Evolutionary conservation across 2,797 vertebrate species (phyloP), one percentile per base, ranked within the genome.

Genomic region (Falco cherrug): DNA sequence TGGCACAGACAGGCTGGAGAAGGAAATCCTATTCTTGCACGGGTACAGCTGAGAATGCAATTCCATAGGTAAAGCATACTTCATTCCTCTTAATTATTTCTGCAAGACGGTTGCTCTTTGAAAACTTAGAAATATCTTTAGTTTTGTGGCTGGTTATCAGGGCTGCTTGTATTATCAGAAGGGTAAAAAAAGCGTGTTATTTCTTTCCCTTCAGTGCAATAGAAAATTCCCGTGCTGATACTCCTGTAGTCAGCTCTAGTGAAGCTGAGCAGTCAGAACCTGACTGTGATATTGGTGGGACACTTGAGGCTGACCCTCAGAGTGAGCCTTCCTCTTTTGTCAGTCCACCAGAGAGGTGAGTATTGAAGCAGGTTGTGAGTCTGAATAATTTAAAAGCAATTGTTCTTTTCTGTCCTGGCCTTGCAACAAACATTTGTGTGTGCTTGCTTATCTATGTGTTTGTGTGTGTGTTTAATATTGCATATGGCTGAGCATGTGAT

Each of bases 201-300:
- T 98, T 99, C 97, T 98, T 98, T 98, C 97, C 98, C 98, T 96
- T 98, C 98, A 99, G 99, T 99, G 98, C 98, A 98, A 98, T 98
- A 99, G 97, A 98, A 98, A 98, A 98, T 97, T 97, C 98, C 98
- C 98, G 85, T 98, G 98, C 97, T 97, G 98, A 97, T 98, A 93
- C 85, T 94, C 97, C 98, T 92, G 57, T 98, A 98, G 97, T 97
- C 97, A 98, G 98, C 98, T 98, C 98, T 98, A 98, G 97, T 98
- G 99, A 99, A 98, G 98, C 98, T 97, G 99, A 99, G 87, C 98
- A 98, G 48, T 96, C 98, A 95, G 98, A 98, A 92, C 94, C 97
- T 91, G 98, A 98, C 95, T 98, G 98, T 96, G 98, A 98, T 93
- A 97, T 97, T 97, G 98, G 97, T 97, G 98, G 98, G 94, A 95